Conservation (phyloP, 2,797 vertebrate genomes). For the Crocidura indochinensis region DNA sequence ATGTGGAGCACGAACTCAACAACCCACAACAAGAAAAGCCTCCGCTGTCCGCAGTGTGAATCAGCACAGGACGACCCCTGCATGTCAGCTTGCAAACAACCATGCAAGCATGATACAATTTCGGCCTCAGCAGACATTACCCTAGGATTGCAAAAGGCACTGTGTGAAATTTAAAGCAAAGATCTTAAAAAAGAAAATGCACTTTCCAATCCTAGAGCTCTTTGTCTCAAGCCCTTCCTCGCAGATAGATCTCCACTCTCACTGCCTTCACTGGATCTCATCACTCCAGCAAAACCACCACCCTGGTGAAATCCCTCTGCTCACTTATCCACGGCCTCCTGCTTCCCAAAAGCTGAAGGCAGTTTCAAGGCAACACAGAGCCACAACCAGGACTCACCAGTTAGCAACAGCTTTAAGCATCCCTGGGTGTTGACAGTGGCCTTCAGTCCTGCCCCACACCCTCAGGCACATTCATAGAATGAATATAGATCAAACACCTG, state of each 20-base stretch:
- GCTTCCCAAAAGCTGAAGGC: neutral
- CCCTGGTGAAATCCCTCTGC: neutral
- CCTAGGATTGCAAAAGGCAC: constrained; percentile 8
- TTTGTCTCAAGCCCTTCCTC: neutral
- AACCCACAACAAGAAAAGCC: neutral
- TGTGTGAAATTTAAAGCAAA: neutral
- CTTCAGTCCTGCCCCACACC: neutral
- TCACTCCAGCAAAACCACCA: neutral
- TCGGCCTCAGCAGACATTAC: neutral
- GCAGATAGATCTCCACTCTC: neutral
- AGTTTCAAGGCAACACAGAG: too few relatives aligned
- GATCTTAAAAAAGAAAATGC: neutral
- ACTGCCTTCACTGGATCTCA: neutral
- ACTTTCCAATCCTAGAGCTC: neutral
- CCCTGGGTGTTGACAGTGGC: neutral
- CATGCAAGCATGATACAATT: neutral
- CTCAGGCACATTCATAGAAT: neutral
- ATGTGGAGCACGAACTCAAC: neutral
- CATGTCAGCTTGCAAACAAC: neutral
- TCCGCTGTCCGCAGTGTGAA: neutral
- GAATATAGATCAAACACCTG: too few relatives aligned
- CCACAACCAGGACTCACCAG: too few relatives aligned
- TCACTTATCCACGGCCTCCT: neutral
- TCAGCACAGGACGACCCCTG: neutral
- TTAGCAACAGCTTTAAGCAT: too few relatives aligned